A percentile compares a stretch with the other conserved stretches of the same genome.
These are phyloP conservation scores for Xanthia togata DNA, from an alignment of 2,888 invertebrate species.

Conservation along the genomic window DNA sequence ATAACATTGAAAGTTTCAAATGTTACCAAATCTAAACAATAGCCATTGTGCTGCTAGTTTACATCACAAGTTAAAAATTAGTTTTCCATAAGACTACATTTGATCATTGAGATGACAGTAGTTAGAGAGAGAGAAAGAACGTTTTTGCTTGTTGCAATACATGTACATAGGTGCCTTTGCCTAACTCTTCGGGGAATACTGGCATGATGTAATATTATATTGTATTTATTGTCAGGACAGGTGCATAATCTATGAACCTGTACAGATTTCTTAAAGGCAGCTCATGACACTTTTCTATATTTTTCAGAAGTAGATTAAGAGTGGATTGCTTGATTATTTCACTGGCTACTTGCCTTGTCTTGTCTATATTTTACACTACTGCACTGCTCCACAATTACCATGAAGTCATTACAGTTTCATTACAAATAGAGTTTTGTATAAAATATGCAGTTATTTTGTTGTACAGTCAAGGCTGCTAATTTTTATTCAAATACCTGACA, in stretches of 20 bases:
- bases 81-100: background rate
- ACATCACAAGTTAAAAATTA: background rate
- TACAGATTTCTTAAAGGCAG: background rate
- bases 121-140: background rate
- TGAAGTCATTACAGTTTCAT: background rate
- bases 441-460: constrained; percentile 49
- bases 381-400: background rate
- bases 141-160: too few species aligned
- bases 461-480: constrained; percentile 51
- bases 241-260: background rate
- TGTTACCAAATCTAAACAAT: constrained; percentile 20
- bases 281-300: background rate
- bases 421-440: background rate
- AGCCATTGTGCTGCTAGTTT: background rate
- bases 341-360: background rate
- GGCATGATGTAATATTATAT: background rate
- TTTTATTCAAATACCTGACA: constrained; percentile 32
- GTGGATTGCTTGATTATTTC: background rate
- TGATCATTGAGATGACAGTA: background rate
- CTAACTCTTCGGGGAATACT: background rate
- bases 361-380: background rate
- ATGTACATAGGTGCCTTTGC: background rate
- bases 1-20: constrained; percentile 1
- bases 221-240: background rate
- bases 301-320: background rate